Conservation (phyloP, 1,140 invertebrate species). For the Portunus trituberculatus region DNA sequence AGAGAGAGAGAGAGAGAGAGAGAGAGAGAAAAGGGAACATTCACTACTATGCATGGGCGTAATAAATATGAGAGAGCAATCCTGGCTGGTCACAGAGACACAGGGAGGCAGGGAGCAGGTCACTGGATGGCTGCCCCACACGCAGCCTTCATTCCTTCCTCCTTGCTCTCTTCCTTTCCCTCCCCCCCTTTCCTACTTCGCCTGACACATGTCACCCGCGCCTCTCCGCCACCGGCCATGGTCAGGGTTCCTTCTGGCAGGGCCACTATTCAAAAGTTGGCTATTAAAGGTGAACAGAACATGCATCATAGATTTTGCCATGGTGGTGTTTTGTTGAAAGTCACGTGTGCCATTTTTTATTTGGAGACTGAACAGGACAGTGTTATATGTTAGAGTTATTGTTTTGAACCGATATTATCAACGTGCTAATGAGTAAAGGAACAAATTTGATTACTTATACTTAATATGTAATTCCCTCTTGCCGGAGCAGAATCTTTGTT, state of each 20-base stretch:
- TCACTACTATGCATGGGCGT: not conserved
- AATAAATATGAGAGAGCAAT: constrained; percentile 38
- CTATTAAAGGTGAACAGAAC: too few relatives aligned
- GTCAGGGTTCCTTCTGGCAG: not conserved
- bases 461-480: too few relatives aligned
- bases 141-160: not conserved
- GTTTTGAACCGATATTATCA: too few relatives aligned
- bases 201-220: not conserved
- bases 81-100: constrained; percentile 32
- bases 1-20: not conserved
- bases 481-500: too few relatives aligned
- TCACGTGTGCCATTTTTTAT: too few relatives aligned
- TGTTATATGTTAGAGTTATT: too few relatives aligned
- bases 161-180: not conserved
- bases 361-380: too few relatives aligned
- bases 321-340: too few relatives aligned
- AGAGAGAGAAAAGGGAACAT: not conserved
- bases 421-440: too few relatives aligned
- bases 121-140: not conserved
- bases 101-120: constrained; percentile 21
- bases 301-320: too few relatives aligned
- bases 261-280: too few relatives aligned
- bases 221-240: not conserved
- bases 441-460: too few relatives aligned
- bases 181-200: not conserved